Evolutionary conservation across 2,797 vertebrate species (phyloP).

Genomic region (Mycteria americana): DNA sequence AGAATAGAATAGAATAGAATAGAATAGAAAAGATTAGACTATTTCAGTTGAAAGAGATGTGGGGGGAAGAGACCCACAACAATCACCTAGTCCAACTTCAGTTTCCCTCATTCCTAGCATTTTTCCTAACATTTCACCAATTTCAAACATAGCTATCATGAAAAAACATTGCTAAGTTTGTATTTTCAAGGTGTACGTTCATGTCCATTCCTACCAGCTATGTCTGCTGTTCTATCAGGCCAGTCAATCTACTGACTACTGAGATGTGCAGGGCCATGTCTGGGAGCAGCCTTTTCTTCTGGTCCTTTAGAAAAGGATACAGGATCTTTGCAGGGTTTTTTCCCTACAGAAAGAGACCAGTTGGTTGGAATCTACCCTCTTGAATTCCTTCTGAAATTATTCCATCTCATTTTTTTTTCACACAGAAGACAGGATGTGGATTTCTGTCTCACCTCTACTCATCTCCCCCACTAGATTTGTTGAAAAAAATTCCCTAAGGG

Average conservation of each 20-base stretch:
- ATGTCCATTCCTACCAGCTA: not conserved
- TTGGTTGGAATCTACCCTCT: not conserved
- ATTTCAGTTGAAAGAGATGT: not conserved
- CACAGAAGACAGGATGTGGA: not conserved
- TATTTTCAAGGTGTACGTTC: not conserved
- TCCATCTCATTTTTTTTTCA: fast-evolving
- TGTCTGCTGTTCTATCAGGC: not conserved
- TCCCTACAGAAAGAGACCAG: not conserved
- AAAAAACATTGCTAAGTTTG: not conserved
- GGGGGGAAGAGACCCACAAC: not conserved
- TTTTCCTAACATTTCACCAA: not conserved
- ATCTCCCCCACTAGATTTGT: not conserved
- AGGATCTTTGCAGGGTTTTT: not conserved
- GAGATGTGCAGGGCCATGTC: not conserved
- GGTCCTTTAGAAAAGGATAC: not conserved
- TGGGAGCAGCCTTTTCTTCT: not conserved
- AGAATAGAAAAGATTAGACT: not conserved
- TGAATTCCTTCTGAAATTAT: not conserved
- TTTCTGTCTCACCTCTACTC: not conserved
- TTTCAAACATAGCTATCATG: not conserved
- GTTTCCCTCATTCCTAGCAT: not conserved
- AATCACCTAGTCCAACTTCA: not conserved
- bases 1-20: not conserved
- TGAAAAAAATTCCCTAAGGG: not conserved
- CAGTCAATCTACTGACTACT: not conserved